A percentile compares a stretch with the other conserved stretches of the same genome.
Conservation (phyloP, 2,888 invertebrate genomes). For the Hymenopus coronatus region DNA sequence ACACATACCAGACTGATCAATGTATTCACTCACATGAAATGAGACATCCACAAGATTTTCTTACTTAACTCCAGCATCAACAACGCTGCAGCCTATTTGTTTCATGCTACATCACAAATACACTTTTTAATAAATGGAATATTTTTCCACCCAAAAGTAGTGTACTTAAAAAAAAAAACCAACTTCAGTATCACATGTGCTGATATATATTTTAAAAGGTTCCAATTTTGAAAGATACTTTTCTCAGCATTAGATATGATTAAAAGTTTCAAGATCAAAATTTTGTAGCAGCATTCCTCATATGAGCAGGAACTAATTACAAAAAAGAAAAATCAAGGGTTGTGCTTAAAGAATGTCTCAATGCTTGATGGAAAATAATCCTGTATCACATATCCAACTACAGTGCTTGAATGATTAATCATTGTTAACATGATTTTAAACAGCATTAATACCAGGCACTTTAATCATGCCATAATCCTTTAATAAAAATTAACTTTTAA, state of each 20-base stretch:
- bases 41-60: neutral
- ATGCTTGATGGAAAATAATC: slow-evolving; percentile 4
- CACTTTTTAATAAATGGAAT: neutral
- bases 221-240: no score
- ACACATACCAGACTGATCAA: slow-evolving; percentile 53
- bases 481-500: no score
- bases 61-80: neutral
- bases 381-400: neutral
- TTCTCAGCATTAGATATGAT: no score
- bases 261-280: neutral
- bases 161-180: no score
- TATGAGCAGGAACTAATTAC: neutral
- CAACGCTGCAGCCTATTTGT: no score
- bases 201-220: no score
- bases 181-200: no score
- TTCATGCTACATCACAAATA: slow-evolving; percentile 25
- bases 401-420: neutral
- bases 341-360: neutral
- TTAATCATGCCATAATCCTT: no score
- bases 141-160: no score
- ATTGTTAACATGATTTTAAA: no score
- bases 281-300: neutral
- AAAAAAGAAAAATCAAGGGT: neutral
- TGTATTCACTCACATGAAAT: slow-evolving; percentile 27
- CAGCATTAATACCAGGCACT: no score